A percentile compares a stretch with the other conserved stretches of the same genome.
phyloP scores from a whole-genome alignment of 1,140 invertebrate genomes.

The Helicoverpa zea region DNA sequence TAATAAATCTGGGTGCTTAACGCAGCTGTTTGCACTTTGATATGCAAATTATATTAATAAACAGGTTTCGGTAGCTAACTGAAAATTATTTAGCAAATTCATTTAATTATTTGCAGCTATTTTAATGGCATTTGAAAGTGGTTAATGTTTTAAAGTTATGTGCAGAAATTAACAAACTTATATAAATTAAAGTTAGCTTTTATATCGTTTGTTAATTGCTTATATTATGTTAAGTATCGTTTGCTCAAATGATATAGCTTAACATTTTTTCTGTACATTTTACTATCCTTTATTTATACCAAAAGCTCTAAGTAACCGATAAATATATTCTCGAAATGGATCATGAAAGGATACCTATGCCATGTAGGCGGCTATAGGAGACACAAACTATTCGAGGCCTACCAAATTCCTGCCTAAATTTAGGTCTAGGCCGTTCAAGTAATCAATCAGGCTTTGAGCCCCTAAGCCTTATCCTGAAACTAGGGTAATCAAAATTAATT shows the following conservation, averaged over 20 bases:
- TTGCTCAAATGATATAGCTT: too few relatives aligned
- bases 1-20: conserved; percentile 1
- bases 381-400: neutral
- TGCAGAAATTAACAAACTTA: too few relatives aligned
- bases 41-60: conserved; percentile 16
- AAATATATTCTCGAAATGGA: too few relatives aligned
- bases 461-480: neutral
- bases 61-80: conserved; percentile 6
- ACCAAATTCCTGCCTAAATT: neutral
- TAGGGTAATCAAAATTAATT: conserved; percentile 25
- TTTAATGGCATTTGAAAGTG: neutral
- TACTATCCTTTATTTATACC: too few relatives aligned
- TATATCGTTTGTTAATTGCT: too few relatives aligned
- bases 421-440: conserved; percentile 7
- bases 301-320: too few relatives aligned
- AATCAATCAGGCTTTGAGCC: conserved; percentile 30
- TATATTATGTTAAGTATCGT: too few relatives aligned
- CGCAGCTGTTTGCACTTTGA: neutral
- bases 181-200: too few relatives aligned
- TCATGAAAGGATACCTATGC: neutral
- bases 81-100: neutral
- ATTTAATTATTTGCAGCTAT: neutral
- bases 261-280: too few relatives aligned
- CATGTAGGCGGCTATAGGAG: neutral
- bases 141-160: too few relatives aligned